A percentile compares a stretch with the other conserved stretches of the same genome.
phyloP scores from a whole-genome alignment of 2,888 invertebrate species.

The Monochamus alternatus region DNA sequence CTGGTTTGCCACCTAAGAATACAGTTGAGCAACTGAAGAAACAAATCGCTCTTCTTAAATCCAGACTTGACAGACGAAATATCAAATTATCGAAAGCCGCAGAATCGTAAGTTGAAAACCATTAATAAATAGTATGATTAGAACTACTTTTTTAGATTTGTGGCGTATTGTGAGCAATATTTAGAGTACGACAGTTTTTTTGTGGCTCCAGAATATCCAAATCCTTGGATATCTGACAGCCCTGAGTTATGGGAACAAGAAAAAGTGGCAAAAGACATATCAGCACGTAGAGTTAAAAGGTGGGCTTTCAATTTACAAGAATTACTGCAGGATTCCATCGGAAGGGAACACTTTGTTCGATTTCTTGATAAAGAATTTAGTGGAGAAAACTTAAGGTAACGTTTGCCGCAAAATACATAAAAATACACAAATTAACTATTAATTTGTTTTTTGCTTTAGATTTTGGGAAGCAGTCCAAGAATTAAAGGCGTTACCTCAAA shows the following conservation, averaged over 20 bases:
- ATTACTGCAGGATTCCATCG: slow-evolving; percentile 93
- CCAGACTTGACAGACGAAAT: slow-evolving; percentile 88
- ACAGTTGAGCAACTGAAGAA: slow-evolving; percentile 72
- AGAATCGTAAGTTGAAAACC: slow-evolving; percentile 84
- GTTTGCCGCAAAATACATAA: slow-evolving; percentile 37
- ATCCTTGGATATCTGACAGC: slow-evolving; percentile 97
- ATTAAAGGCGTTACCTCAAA: slow-evolving; percentile 89
- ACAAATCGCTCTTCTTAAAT: slow-evolving; percentile 84
- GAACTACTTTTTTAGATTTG: slow-evolving; percentile 75
- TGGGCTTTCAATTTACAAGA: slow-evolving; percentile 99
- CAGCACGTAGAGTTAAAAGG: slow-evolving; percentile 92
- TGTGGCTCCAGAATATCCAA: slow-evolving; percentile 92
- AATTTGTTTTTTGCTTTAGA: slow-evolving; percentile 70
- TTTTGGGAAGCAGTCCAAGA: slow-evolving; percentile 97
- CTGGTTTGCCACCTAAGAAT: slow-evolving; percentile 63
- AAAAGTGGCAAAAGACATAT: slow-evolving; percentile 92
- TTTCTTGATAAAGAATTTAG: slow-evolving; percentile 99
- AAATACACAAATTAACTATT: slow-evolving; percentile 42
- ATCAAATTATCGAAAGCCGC: slow-evolving; percentile 95
- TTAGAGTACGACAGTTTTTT: slow-evolving; percentile 97
- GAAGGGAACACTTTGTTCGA: slow-evolving; percentile 95
- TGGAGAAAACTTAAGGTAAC: slow-evolving; percentile 97
- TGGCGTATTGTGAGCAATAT: slow-evolving; percentile 96
- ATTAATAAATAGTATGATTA: slow-evolving; percentile 2
- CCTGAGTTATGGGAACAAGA: slow-evolving; percentile 99